A percentile compares a stretch with the other conserved stretches of the same genome.
Conservation (phyloP, 2,888 invertebrate species). For the Odontothrips loti region DNA sequence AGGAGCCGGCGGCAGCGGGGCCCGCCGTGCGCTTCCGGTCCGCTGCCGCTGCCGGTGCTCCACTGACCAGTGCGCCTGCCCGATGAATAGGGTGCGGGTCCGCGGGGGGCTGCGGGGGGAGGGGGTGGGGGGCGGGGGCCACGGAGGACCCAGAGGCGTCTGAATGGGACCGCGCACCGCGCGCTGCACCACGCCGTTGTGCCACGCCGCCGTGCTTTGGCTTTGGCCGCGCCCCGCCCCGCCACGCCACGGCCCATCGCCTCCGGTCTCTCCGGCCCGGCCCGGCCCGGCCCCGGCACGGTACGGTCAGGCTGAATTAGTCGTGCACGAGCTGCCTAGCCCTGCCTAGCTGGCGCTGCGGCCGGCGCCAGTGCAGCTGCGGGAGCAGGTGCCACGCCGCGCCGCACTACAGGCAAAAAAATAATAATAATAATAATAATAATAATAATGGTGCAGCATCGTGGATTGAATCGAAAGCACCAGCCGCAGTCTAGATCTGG, state of each 20-base stretch:
- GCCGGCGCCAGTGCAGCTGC: neutral
- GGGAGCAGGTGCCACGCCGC: too few relatives aligned
- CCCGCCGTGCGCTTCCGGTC: neutral
- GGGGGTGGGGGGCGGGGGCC: neutral
- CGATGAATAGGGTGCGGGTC: neutral
- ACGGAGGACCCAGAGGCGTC: neutral
- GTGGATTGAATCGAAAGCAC: too few relatives aligned
- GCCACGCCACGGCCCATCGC: too few relatives aligned
- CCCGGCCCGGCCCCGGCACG: neutral
- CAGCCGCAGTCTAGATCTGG: too few relatives aligned
- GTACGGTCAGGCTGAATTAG: neutral
- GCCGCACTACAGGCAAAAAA: too few relatives aligned
- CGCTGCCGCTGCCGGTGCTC: neutral
- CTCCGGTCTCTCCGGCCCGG: too few relatives aligned
- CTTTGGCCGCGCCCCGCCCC: neutral
- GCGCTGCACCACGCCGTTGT: neutral
- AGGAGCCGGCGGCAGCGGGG: too few relatives aligned
- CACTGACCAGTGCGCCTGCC: neutral
- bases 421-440: too few relatives aligned
- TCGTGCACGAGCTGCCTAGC: conserved; percentile 3
- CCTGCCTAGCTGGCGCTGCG: neutral
- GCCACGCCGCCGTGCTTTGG: neutral
- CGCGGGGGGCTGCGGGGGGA: neutral
- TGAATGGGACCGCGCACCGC: neutral
- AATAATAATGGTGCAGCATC: too few relatives aligned